A percentile compares a stretch with the other conserved stretches of the same genome.
Evolutionary conservation across 2,113 vertebrate species (phyloP).

Genomic region (Panurus biarmicus): DNA sequence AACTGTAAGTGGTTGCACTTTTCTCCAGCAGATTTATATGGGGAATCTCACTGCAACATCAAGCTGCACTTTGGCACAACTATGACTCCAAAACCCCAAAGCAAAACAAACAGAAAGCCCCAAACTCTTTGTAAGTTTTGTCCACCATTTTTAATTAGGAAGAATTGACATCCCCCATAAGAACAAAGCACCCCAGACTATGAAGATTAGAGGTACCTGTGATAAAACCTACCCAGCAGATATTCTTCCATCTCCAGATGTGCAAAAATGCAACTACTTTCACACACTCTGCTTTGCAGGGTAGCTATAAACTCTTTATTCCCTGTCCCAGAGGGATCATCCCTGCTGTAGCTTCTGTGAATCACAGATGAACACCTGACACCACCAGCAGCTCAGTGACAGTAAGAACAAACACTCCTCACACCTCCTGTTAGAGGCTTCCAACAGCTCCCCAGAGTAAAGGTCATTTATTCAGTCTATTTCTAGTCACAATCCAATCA

Average conservation of each 20-base stretch:
- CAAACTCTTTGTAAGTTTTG: neutral
- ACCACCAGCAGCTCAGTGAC: neutral
- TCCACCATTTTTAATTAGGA: neutral
- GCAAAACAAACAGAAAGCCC: neutral
- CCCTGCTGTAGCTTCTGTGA: neutral
- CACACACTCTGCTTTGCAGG: neutral
- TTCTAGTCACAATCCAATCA: neutral
- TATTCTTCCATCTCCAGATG: neutral
- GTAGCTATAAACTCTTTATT: neutral
- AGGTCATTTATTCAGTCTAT: neutral
- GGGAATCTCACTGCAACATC: neutral
- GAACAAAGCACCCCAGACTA: neutral
- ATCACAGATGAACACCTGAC: neutral
- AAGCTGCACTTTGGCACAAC: neutral
- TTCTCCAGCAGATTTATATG: neutral
- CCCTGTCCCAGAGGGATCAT: neutral
- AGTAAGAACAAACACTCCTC: neutral
- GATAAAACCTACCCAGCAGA: neutral
- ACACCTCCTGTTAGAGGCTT: neutral
- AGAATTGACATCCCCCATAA: neutral
- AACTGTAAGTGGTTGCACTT: neutral
- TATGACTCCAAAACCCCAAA: neutral
- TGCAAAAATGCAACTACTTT: neutral
- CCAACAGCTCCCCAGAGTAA: neutral
- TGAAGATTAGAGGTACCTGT: neutral